Percentiles rank a stretch among this genome's conserved stretches.
phyloP scores from a whole-genome alignment of 2,888 invertebrate genomes.

The Helicoverpa assulta region DNA sequence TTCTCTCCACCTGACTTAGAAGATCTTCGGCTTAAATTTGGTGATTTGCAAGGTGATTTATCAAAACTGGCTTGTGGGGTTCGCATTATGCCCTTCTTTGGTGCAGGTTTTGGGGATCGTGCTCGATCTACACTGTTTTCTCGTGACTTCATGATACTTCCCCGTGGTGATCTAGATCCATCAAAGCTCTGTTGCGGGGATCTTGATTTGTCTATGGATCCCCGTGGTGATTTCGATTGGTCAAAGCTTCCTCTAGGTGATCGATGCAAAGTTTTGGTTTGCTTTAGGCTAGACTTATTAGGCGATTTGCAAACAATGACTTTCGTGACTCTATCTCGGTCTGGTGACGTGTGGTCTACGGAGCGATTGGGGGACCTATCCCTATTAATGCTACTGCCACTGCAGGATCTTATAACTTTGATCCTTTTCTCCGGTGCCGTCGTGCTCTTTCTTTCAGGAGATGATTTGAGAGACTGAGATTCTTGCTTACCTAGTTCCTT shows the following conservation, averaged over 20 bases:
- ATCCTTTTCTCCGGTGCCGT: constrained; percentile 80
- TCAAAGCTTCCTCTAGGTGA: constrained; percentile 90
- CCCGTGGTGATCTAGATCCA: constrained; percentile 85
- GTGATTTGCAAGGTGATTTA: constrained; percentile 86
- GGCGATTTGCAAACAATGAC: constrained; percentile 88
- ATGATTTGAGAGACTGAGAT: constrained; percentile 88
- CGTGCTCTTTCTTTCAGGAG: constrained; percentile 82
- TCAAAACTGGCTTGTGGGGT: constrained; percentile 88
- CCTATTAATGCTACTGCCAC: constrained; percentile 86
- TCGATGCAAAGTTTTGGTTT: constrained; percentile 81
- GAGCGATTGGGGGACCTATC: constrained; percentile 84
- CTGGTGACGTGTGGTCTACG: constrained; percentile 76
- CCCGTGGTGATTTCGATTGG: constrained; percentile 87
- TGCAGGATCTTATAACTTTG: constrained; percentile 89
- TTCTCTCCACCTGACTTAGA: constrained; percentile 85
- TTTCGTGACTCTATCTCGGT: constrained; percentile 86
- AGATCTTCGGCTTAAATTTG: constrained; percentile 83
- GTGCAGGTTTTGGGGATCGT: constrained; percentile 86
- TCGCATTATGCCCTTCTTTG: constrained; percentile 88
- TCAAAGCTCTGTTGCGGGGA: constrained; percentile 91
- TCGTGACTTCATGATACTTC: constrained; percentile 87
- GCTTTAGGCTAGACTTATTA: constrained; percentile 86
- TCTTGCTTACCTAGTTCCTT: constrained; percentile 96
- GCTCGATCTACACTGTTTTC: constrained; percentile 85
- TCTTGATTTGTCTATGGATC: constrained; percentile 89